Base-by-base conservation (phyloP, 2,113 vertebrate species). In the Rostratula benghalensis region DNA sequence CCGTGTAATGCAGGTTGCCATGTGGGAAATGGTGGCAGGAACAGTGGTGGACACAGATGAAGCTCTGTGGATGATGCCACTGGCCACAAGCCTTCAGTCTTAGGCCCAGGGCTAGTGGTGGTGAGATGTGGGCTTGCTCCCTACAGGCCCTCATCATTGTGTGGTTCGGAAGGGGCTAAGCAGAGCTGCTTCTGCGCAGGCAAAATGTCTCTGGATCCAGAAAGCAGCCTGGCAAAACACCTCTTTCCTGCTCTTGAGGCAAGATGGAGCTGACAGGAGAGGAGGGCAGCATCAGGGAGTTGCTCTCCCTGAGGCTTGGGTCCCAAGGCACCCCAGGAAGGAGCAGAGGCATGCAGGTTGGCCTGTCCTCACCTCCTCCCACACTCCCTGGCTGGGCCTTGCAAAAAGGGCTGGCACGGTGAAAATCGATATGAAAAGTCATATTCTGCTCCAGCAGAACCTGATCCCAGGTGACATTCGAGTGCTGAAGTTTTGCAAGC, bases 391-490 rank as follows among this genome's bases (percentile, higher is more conserved):
- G 18, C 22, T 35, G 28, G 83, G 64, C 76, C 74, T 68, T 77
- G 64, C 51, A 53, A 5, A 82, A 94, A 96, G 39, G 61, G 83
- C 91, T 95, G 74, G 88, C 51, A 15, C 28, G 3, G 74, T 74
- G 96, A 94, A 96, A 95, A 74, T 8, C 33, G 92, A 97, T 84
- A 64, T 3, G 18, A 89, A 87, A 92, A 87, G 86, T 79, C 83
- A 50, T 69, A 18, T 59, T 93, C 81, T 93, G 57, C 65, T 76
- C 95, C 77, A 89, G 96, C 96, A 96, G 61, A 97, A 96, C 76
- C 80, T 28, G 90, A 95, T 90, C 83, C 56, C 87, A n/a, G 60
- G 64, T 78, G 92, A 70, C 51, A 83, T 28, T 63, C 0, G 2
- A 77, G 24, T 64, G 59, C 83, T 51, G 89, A 90, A 80, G 57